Evolutionary conservation across 2,113 vertebrate genomes (phyloP).

Genomic region (Muntiacus reevesi): DNA sequence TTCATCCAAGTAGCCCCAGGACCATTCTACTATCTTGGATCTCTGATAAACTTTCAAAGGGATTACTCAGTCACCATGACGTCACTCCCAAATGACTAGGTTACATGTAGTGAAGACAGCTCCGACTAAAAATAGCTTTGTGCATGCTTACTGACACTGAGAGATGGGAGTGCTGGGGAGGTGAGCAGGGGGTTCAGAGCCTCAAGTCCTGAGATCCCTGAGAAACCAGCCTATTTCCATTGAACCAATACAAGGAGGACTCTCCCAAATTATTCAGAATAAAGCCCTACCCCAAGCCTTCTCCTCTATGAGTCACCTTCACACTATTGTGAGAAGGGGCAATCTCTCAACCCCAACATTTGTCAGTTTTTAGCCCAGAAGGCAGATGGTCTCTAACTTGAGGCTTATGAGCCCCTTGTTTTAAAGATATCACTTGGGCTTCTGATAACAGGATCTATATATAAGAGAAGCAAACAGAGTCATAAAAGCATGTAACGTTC

Average conservation of each 20-base stretch:
- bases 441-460: not conserved
- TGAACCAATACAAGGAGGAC: not conserved
- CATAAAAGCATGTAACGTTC: not conserved
- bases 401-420: not conserved
- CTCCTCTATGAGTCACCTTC: not conserved
- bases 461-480: constrained; percentile 8
- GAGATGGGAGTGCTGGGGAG: not conserved
- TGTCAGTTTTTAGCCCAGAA: not conserved
- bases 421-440: constrained; percentile 2
- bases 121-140: not conserved
- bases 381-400: not conserved
- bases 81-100: constrained; percentile 60
- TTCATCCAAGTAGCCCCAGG: constrained; percentile 45
- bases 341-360: not conserved
- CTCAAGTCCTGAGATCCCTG: not conserved
- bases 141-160: not conserved
- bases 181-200: not conserved
- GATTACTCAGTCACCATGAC: constrained; percentile 60
- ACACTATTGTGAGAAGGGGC: not conserved
- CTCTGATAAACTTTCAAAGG: constrained; percentile 56
- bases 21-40: constrained; percentile 34
- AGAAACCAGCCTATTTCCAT: not conserved
- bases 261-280: not conserved
- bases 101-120: constrained; percentile 17
- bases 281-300: not conserved